Evolutionary conservation across 2,797 vertebrate species (phyloP).

Genomic region (Octomys mimax): DNA sequence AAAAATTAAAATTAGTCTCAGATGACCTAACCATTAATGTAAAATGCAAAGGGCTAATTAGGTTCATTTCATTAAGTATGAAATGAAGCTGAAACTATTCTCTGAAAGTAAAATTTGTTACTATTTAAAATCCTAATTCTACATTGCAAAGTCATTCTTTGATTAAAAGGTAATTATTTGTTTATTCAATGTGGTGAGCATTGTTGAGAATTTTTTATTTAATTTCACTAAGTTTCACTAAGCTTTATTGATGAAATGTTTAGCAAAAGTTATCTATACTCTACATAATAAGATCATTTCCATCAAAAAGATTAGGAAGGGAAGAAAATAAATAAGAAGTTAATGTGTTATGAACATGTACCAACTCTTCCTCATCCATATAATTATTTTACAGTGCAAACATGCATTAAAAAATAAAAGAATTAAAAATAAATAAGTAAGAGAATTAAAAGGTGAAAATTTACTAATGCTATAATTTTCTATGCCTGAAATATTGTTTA

Average conservation of each 20-base stretch:
- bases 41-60: slow-evolving; percentile 66
- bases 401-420: background rate
- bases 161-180: background rate
- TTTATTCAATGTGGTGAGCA: background rate
- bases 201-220: background rate
- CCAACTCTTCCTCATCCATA: background rate
- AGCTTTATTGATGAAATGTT: background rate
- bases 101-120: slow-evolving; percentile 60
- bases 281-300: background rate
- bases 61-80: slow-evolving; percentile 69
- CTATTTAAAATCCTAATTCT: slow-evolving; percentile 15
- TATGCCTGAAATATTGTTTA: background rate
- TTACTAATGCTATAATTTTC: background rate
- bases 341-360: background rate
- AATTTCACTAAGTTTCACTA: background rate
- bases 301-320: background rate
- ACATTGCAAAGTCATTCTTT: background rate
- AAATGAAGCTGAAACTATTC: slow-evolving; percentile 54
- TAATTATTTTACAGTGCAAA: background rate
- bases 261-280: background rate
- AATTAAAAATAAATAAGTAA: background rate
- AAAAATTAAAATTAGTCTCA: slow-evolving; percentile 67
- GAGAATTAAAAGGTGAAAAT: background rate
- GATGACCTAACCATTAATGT: slow-evolving; percentile 55
- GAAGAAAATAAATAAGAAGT: background rate